Base-by-base conservation (phyloP, 2,797 vertebrate species). In the Sebastes kiyomatsui region DNA sequence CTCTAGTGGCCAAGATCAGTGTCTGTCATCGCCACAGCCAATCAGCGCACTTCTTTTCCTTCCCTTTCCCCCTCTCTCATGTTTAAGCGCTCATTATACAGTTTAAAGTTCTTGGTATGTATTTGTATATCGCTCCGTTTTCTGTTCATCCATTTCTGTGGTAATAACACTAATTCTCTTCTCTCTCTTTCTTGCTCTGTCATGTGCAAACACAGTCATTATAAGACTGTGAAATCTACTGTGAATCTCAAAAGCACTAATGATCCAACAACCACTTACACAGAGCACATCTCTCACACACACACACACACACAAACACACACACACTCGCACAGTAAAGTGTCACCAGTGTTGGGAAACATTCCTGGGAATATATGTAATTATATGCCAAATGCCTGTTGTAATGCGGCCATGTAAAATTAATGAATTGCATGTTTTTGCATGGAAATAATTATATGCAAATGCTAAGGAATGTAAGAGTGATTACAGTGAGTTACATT, bases 201-300 rank as follows among this genome's bases (percentile, higher is more conserved):
- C 90, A 91, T 93, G 88, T 93, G 88, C 87, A 92, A 93, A 92
- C 87, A 90, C 79, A 88, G 77, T 90, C 88, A 92, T 94, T 93
- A 92, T 84, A 86, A 82, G 71, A 71, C 90, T 92, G 89, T 89
- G 87, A 93, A 90, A 92, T 90, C 89, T 91, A 92, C 91, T 88
- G 92, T 91, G 92, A 91, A 88, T 92, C 90, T 92, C 84, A 87
- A 87, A 91, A 89, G 90, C 87, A 77, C 89, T 93, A 93, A 94
- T 94, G 88, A 94, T 90, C 88, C 92, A 86, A 90, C 90, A 87
- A 79, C 78, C 88, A 87, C 87, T 92, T 92, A 84, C 88, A 89
- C 78, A 79, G 72, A 85, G 67, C 81, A 85, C 84, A 64, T 88
- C 73, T 62, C 72, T n/a, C 80, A 20, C 60, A 20, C 75, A 33